phyloP scores from a whole-genome alignment of 2,888 invertebrate species.

The Macaria liturata region DNA sequence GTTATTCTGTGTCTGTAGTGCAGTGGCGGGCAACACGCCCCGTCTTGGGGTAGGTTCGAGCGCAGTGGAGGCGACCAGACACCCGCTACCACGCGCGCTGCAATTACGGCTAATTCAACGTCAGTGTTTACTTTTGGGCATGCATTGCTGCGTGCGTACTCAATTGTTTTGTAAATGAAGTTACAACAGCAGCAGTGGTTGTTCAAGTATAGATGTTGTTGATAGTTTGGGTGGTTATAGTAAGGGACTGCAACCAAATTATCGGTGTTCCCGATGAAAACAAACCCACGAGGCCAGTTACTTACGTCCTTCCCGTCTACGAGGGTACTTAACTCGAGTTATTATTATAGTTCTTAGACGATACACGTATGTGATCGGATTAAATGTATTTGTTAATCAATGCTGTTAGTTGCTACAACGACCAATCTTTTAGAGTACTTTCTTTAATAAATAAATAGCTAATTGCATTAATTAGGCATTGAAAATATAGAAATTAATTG shows the following conservation, averaged over 20 bases:
- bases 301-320: slow-evolving; percentile 43
- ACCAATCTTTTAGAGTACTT: too few relatives aligned
- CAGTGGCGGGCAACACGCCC: slow-evolving; percentile 54
- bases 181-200: slow-evolving; percentile 40
- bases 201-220: not conserved
- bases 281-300: slow-evolving; percentile 51
- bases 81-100: slow-evolving; percentile 42
- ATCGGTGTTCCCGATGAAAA: slow-evolving; percentile 67
- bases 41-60: slow-evolving; percentile 73
- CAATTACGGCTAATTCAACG: slow-evolving; percentile 41
- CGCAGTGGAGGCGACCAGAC: slow-evolving; percentile 55
- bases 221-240: slow-evolving; percentile 24
- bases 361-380: too few relatives aligned
- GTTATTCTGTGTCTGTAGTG: slow-evolving; percentile 24
- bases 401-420: too few relatives aligned
- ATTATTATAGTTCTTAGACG: slow-evolving; percentile 16
- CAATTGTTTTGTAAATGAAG: accelerated
- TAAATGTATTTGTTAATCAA: too few relatives aligned
- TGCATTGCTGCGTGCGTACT: slow-evolving; percentile 42
- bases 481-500: too few relatives aligned
- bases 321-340: slow-evolving; percentile 27
- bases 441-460: too few relatives aligned
- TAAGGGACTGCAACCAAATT: slow-evolving; percentile 62
- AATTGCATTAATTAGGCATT: too few relatives aligned
- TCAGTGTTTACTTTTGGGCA: not conserved